Percentiles rank a stretch among this genome's conserved stretches.
Conservation (phyloP, 2,113 vertebrate genomes). For the Coturnix japonica region DNA sequence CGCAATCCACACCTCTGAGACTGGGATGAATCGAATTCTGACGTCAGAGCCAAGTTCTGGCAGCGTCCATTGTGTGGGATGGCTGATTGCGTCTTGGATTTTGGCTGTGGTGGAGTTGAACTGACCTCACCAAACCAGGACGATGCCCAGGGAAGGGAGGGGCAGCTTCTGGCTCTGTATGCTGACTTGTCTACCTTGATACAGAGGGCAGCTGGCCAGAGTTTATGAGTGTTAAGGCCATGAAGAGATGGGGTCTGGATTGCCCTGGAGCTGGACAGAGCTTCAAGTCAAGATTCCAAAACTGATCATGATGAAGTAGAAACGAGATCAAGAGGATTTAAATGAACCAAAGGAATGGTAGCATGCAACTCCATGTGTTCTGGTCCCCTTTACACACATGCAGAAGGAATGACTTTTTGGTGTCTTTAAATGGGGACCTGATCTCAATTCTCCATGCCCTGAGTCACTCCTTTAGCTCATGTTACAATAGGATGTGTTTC, state of each 20-base stretch:
- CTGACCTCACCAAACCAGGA: not conserved
- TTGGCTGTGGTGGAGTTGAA: not conserved
- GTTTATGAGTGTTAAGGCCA: not conserved
- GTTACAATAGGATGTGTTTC: not conserved
- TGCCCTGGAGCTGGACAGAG: rapidly evolving
- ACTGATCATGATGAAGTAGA: not conserved
- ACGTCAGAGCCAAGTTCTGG: rapidly evolving
- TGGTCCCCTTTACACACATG: rapidly evolving
- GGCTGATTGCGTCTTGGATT: not conserved
- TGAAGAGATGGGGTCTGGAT: not conserved
- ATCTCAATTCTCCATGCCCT: not conserved
- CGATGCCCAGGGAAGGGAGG: not conserved
- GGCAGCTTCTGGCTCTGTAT: not conserved
- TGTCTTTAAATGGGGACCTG: not conserved
- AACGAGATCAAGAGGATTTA: not conserved
- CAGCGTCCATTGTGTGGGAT: rapidly evolving
- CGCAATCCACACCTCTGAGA: not conserved
- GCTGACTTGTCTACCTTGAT: not conserved
- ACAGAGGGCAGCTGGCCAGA: not conserved
- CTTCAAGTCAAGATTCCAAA: not conserved
- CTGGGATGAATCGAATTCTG: not conserved
- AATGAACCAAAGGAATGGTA: not conserved
- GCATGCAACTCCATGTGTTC: rapidly evolving
- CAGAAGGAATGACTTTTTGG: not conserved
- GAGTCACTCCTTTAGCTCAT: not conserved